These are phyloP conservation scores for Lophochroa leadbeateri DNA, from an alignment of 2,113 vertebrate species.

Conservation along the genomic window DNA sequence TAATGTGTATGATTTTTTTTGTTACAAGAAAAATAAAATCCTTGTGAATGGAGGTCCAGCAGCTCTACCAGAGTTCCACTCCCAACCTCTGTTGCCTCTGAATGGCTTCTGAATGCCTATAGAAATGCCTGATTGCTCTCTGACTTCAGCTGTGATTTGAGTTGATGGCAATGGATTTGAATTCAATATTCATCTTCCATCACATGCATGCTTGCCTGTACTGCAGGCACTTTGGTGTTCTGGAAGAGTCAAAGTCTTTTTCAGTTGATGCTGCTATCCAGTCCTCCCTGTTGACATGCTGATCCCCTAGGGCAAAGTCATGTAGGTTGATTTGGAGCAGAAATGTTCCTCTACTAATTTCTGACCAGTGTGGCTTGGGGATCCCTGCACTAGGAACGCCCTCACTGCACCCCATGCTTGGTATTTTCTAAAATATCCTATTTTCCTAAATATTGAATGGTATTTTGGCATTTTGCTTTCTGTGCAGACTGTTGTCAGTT, in stretches of 20 bases:
- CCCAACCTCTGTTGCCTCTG: background rate
- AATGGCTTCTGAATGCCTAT: background rate
- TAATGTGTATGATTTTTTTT: slow-evolving; percentile 20
- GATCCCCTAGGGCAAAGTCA: background rate
- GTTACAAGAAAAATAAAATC: slow-evolving; percentile 63
- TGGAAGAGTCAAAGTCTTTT: background rate
- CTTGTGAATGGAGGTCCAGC: background rate
- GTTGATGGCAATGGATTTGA: background rate
- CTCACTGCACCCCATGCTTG: background rate
- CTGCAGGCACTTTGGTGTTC: background rate
- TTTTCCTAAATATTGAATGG: background rate
- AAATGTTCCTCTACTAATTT: background rate
- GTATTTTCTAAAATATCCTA: background rate
- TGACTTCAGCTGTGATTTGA: background rate
- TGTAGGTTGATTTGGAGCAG: background rate
- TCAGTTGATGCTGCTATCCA: background rate
- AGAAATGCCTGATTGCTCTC: background rate
- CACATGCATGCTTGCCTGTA: background rate
- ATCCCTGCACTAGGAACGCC: background rate
- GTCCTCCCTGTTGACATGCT: background rate
- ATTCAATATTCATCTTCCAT: background rate
- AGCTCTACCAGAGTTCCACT: background rate
- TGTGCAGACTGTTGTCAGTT: background rate
- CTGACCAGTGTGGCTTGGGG: too few species aligned
- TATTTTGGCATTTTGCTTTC: background rate